Evolutionary conservation across 2,888 invertebrate genomes (phyloP).

Genomic region (Hofmannophila pseudospretella): DNA sequence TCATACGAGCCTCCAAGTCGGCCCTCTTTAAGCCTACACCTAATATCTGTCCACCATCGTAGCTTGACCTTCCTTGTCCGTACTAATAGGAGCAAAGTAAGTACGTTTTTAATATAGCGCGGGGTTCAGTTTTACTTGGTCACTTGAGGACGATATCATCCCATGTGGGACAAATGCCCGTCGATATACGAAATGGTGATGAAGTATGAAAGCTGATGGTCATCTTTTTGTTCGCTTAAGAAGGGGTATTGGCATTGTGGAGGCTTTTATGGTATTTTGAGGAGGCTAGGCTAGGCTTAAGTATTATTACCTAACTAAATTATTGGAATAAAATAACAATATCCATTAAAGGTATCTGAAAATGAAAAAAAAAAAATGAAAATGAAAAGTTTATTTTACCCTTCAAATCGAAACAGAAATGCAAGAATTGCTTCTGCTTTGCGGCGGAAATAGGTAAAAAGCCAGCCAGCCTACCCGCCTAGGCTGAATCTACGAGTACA

Average conservation of each 20-base stretch:
- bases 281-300: not conserved
- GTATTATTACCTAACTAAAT: too few relatives aligned
- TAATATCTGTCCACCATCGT: conserved; percentile 20
- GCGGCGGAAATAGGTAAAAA: too few relatives aligned
- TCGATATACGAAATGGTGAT: conserved; percentile 32
- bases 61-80: conserved; percentile 17
- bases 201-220: conserved; percentile 18
- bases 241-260: not conserved
- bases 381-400: too few relatives aligned
- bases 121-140: conserved; percentile 11
- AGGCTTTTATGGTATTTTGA: not conserved
- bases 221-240: conserved; percentile 8
- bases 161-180: conserved; percentile 19
- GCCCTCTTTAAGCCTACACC: conserved; percentile 23
- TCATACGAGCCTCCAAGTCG: conserved; percentile 26
- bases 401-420: too few relatives aligned
- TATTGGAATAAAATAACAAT: too few relatives aligned
- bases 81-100: not conserved
- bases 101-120: conserved; percentile 4
- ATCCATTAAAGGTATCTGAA: not conserved
- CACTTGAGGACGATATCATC: conserved; percentile 10
- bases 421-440: too few relatives aligned
- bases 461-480: too few relatives aligned
- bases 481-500: too few relatives aligned
- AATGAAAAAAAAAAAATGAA: too few relatives aligned